Evolutionary conservation across 2,888 invertebrate species (phyloP).

Genomic region (Carcina quercana): DNA sequence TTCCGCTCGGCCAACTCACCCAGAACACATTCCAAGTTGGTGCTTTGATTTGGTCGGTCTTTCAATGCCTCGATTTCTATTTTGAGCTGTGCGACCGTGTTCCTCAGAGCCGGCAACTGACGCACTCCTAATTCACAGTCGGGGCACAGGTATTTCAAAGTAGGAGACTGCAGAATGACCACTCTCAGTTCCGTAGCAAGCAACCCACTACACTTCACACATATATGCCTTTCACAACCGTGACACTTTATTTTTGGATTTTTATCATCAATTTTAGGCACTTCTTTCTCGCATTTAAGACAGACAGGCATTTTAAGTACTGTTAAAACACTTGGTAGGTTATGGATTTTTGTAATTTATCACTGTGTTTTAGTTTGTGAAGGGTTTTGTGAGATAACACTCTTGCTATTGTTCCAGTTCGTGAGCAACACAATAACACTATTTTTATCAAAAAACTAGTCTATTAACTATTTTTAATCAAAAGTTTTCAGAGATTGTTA

Average conservation of each 20-base stretch:
- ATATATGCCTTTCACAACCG: conserved; percentile 3
- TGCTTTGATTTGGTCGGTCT: conserved; percentile 1
- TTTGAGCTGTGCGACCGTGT: conserved; percentile 1
- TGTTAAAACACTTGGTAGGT: too few relatives aligned
- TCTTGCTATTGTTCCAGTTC: too few relatives aligned
- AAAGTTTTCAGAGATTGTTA: too few relatives aligned
- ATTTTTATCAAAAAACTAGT: too few relatives aligned
- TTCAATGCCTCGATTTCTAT: conserved; percentile 1
- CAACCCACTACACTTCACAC: conserved; percentile 6
- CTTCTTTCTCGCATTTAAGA: conserved; percentile 1
- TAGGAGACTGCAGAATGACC: conserved; percentile 5
- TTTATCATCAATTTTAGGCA: conserved; percentile 3
- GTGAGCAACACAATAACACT: too few relatives aligned
- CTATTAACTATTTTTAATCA: too few relatives aligned
- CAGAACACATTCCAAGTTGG: conserved; percentile 1
- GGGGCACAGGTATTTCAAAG: conserved; percentile 7
- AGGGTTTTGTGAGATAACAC: too few relatives aligned
- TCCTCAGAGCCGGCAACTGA: conserved; percentile 5
- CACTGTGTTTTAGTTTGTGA: too few relatives aligned
- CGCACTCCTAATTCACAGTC: conserved; percentile 8
- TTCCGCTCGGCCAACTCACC: conserved; percentile 4
- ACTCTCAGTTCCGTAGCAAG: conserved; percentile 4
- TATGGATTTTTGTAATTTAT: too few relatives aligned
- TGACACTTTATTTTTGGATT: conserved; percentile 4
- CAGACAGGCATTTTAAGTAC: conserved; percentile 2